Evolutionary conservation across 2,888 invertebrate genomes (phyloP), one percentile per base, ranked within the genome.

Genomic region (Cheiracanthium punctorium): DNA sequence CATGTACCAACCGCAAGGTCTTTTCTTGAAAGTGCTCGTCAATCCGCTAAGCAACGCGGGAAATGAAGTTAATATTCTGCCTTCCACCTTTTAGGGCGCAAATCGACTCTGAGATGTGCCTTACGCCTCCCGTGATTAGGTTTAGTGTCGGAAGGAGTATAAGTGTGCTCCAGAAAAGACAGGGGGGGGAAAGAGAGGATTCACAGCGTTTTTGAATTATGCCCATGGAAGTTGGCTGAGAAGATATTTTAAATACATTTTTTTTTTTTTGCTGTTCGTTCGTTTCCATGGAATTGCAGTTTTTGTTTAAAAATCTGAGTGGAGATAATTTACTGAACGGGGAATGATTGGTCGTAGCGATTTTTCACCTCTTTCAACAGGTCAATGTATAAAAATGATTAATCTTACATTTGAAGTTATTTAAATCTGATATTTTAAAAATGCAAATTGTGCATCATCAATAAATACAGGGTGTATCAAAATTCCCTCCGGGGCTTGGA

Each of bases 1-100:
- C 79, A 65, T 74, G 58, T 80, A 70, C 74, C 86, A 58, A n/a
- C n/a, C n/a, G n/a, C n/a, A n/a, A 30, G 10, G 64, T 32, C 29
- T n/a, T 64, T 69, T 37, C 41, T 71, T 80, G 81, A 86, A 81
- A 81, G 80, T 76, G 72, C 41, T 70, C 20, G 70, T 24, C 70
- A 67, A 37, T 75, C 81, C 74, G 43, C 12, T 33, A 67, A 77
- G 72, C 72, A 20, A 29, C 29, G 64, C 37, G 75, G 58, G 33
- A n/a, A n/a, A n/a, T 14, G 29, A 30, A 75, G 77, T 84, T 77
- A 84, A 77, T 41, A 71, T 75, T 79, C 29, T 37, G 30, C 5
- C 20, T 71, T 64, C 65, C 71, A 43, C 65, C 43, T 72, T 48
- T 30, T 24, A 48, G 71, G 64, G 64, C 58, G 32, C 72, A 82